Percentiles rank a stretch among this genome's conserved stretches.
These are phyloP conservation scores for Drosophila setifemur DNA, from an alignment of 1,140 invertebrate species.

Conservation along the genomic window DNA sequence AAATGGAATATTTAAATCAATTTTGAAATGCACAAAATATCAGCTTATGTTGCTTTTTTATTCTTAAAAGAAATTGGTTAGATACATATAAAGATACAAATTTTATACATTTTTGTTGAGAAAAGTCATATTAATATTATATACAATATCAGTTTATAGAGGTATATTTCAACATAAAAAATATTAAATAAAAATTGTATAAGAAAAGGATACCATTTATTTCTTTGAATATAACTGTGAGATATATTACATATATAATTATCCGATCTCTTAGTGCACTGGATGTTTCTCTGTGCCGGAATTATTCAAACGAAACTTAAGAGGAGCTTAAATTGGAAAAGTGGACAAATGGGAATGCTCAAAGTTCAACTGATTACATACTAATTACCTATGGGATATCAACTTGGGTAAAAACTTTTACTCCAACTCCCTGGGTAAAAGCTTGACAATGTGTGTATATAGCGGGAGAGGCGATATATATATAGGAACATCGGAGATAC, in stretches of 20 bases:
- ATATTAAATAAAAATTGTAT: too few relatives aligned
- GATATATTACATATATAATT: background rate
- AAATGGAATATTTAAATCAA: background rate
- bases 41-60: too few relatives aligned
- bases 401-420: constrained; percentile 2
- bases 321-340: constrained; percentile 1
- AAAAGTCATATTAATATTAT: too few relatives aligned
- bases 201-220: too few relatives aligned
- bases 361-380: background rate
- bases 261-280: background rate
- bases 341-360: background rate
- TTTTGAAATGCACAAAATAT: too few relatives aligned
- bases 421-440: background rate
- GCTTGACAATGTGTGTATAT: constrained; percentile 44
- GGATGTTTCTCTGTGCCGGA: too few relatives aligned
- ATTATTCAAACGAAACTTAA: background rate
- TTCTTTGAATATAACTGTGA: too few relatives aligned
- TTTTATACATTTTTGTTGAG: too few relatives aligned
- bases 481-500: constrained; percentile 6
- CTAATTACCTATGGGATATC: constrained; percentile 29
- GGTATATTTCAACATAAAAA: too few relatives aligned
- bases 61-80: too few relatives aligned
- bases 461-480: constrained; percentile 15
- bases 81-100: too few relatives aligned
- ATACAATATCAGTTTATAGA: too few relatives aligned